Percentiles rank a stretch among this genome's conserved stretches.
Conservation (phyloP, 2,113 vertebrate genomes). For the Pomatostomus ruficeps region DNA sequence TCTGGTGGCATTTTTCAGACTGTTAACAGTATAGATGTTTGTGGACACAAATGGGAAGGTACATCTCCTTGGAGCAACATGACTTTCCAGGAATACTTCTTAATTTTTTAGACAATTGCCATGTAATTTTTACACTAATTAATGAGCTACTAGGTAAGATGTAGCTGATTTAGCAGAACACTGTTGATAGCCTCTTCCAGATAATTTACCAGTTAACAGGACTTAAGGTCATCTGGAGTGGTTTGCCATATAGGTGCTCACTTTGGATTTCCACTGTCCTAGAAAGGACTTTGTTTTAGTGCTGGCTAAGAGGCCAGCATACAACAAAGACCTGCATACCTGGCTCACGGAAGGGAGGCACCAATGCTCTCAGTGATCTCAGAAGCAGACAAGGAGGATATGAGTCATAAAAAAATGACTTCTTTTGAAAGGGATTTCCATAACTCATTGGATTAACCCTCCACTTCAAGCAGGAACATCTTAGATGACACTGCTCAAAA, state of each 20-base stretch:
- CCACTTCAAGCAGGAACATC: not conserved
- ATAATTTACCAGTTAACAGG: not conserved
- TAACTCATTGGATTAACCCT: not conserved
- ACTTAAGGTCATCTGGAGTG: not conserved
- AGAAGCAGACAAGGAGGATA: not conserved
- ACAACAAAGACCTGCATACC: not conserved
- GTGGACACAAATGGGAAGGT: not conserved
- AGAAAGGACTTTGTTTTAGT: not conserved
- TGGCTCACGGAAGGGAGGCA: not conserved
- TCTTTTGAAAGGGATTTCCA: not conserved
- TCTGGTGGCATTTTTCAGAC: not conserved
- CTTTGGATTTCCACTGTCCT: not conserved
- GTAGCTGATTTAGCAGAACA: not conserved
- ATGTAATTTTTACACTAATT: not conserved
- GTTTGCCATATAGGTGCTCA: not conserved
- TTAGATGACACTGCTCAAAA: not conserved
- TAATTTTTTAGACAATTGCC: not conserved
- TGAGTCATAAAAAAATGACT: not conserved
- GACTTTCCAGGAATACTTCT: not conserved
- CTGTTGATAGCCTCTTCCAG: not conserved
- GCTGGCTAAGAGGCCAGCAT: not conserved
- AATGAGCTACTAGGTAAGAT: not conserved
- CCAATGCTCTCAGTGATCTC: not conserved
- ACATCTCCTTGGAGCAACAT: not conserved
- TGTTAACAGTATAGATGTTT: not conserved